Percentiles rank a stretch among this genome's conserved stretches.
phyloP scores from a whole-genome alignment of 2,113 vertebrate species.

The Alectura lathami region DNA sequence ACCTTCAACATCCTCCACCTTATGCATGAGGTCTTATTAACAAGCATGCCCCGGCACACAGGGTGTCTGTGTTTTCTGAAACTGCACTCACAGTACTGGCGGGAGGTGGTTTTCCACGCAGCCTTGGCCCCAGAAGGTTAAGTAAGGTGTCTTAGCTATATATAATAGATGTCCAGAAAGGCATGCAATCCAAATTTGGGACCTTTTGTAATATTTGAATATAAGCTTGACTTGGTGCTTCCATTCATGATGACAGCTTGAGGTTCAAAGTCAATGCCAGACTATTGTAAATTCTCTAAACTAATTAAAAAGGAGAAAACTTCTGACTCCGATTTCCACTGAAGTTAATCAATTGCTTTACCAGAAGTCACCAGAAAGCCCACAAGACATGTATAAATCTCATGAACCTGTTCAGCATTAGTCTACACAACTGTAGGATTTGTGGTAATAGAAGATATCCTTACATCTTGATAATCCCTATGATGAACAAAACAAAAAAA shows the following conservation, averaged over 20 bases:
- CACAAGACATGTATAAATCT: not conserved
- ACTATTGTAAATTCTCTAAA: not conserved
- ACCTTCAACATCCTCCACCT: not conserved
- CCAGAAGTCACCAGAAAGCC: not conserved
- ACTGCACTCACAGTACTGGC: not conserved
- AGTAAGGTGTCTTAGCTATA: not conserved
- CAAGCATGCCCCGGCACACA: fast-evolving
- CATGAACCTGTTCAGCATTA: not conserved
- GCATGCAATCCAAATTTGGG: not conserved
- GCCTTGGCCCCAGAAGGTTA: not conserved
- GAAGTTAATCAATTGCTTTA: not conserved
- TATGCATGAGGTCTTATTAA: not conserved
- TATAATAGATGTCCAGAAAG: not conserved
- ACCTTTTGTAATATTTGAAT: not conserved
- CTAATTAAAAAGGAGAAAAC: not conserved
- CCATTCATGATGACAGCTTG: not conserved
- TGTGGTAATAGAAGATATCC: not conserved
- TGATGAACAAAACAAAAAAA: not conserved
- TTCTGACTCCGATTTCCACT: not conserved
- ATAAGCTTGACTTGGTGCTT: not conserved
- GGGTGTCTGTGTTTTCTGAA: not conserved
- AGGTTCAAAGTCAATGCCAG: not conserved
- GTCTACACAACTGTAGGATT: not conserved
- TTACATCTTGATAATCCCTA: not conserved
- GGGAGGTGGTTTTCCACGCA: not conserved